Percentiles rank a stretch among this genome's conserved stretches.
Conservation (phyloP, 2,888 invertebrate species). For the Ophioninae sp. region DNA sequence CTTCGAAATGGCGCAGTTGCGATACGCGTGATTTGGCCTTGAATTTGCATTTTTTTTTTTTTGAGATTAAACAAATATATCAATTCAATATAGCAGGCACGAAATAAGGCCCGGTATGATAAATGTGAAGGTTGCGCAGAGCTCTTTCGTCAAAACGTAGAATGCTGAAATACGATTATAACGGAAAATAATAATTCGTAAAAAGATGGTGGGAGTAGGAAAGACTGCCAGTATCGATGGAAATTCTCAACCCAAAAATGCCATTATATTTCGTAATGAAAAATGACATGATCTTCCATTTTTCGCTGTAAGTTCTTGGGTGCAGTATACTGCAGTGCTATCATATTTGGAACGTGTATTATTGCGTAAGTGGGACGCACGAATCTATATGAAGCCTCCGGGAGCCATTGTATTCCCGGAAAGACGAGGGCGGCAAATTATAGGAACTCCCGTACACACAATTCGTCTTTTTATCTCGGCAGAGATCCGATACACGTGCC, state of each 20-base stretch:
- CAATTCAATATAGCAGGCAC: background rate
- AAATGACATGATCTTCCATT: background rate
- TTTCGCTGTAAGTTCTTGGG: background rate
- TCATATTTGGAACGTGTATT: constrained; percentile 33
- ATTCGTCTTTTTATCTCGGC: too few relatives aligned
- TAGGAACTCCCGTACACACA: background rate
- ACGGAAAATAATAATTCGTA: too few relatives aligned
- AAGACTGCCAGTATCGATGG: too few relatives aligned
- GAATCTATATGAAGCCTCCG: constrained; percentile 10
- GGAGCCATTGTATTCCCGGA: constrained; percentile 30
- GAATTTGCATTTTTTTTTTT: background rate
- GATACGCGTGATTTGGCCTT: too few relatives aligned
- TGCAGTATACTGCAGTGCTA: background rate
- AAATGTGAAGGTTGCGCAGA: background rate
- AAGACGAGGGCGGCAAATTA: constrained; percentile 7
- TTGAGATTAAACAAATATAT: background rate
- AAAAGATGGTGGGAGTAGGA: too few relatives aligned
- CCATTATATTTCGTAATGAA: background rate
- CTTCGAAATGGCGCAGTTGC: background rate
- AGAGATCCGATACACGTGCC: background rate
- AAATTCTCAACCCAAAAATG: too few relatives aligned
- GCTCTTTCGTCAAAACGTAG: background rate
- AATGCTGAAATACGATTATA: background rate
- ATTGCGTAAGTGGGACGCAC: constrained; percentile 55
- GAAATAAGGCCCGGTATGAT: background rate